Evolutionary conservation across 2,888 invertebrate genomes (phyloP).

Genomic region (Choreutis nemorana): DNA sequence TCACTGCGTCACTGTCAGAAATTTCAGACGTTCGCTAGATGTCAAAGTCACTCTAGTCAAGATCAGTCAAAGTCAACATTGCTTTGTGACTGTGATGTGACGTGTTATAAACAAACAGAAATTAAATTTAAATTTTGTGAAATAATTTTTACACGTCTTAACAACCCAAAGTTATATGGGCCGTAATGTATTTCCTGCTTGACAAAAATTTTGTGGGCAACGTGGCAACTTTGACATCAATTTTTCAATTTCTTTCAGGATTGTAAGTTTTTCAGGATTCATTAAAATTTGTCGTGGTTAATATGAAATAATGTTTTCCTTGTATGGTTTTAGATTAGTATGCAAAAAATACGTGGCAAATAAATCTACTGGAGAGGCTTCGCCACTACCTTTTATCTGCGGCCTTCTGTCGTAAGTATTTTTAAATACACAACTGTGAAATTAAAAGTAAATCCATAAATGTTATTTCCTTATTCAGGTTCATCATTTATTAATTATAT

Average conservation of each 20-base stretch:
- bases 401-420: conserved; percentile 78
- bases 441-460: too few relatives aligned
- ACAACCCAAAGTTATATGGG: too few relatives aligned
- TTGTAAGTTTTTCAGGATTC: conserved; percentile 68
- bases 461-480: conserved; percentile 1
- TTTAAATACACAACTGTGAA: too few relatives aligned
- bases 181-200: conserved; percentile 25
- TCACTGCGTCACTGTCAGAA: too few relatives aligned
- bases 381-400: conserved; percentile 79
- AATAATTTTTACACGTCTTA: too few relatives aligned
- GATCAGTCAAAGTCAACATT: too few relatives aligned
- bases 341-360: conserved; percentile 79
- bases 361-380: conserved; percentile 78
- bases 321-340: conserved; percentile 68
- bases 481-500: not conserved
- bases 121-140: too few relatives aligned
- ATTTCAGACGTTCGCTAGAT: too few relatives aligned
- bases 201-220: conserved; percentile 29
- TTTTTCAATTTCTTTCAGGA: conserved; percentile 86
- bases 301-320: conserved; percentile 6
- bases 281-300: conserved; percentile 6
- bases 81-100: too few relatives aligned
- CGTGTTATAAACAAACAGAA: too few relatives aligned
- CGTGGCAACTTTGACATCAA: conserved; percentile 77
- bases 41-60: too few relatives aligned